Evolutionary conservation across 2,888 invertebrate species (phyloP), one percentile per base, ranked within the genome.

Genomic region (Aporophyla lueneburgensis): DNA sequence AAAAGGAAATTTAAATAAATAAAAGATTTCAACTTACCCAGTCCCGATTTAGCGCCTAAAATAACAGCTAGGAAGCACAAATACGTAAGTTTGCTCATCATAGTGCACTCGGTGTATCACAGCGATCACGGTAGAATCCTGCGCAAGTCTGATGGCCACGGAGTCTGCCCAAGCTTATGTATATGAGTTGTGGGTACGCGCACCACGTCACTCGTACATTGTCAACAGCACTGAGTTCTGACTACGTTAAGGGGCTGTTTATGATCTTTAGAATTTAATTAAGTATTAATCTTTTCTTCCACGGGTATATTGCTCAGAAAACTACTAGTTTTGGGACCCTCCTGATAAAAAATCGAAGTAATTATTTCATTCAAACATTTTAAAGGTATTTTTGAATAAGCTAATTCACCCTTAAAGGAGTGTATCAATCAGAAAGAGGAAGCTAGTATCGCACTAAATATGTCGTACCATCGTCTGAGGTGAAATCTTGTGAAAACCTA

Each of bases 11-110:
- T 66, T 7, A 9, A 19, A 21, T 16, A 63, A 46, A 56, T 16
- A 10, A 56, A 63, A 24, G 0, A 2, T 40, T 16, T 14, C 12
- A 3, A 89, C 94, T 91, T 75, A 95, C 95, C 94, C 9, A 87
- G 88, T 77, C 90, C 92, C 2, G 91, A 91, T 51, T 80, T 88
- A 14, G 84, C 93, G 70, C 91, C 91, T 24, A 93, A 85, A 74
- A 93, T 82, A 69, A 92, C 89, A 68, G 92, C 91, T n/a, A 94
- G 72, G 68, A 95, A 91, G 81, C 90, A 93, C 56, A 94, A 78
- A 78, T 87, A 89, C 33, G 89, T 83, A 78, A 94, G 87, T 91
- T 93, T 92, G 63, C 92, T 68, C 49, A 67, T 73, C 72, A 73
- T 85, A 16, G 43, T 61, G 51, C 74, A 76, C 75, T 73, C 33